Evolutionary conservation across 2,888 invertebrate genomes (phyloP), one percentile per base, ranked within the genome.

Genomic region (Linnaemya tessellans): DNA sequence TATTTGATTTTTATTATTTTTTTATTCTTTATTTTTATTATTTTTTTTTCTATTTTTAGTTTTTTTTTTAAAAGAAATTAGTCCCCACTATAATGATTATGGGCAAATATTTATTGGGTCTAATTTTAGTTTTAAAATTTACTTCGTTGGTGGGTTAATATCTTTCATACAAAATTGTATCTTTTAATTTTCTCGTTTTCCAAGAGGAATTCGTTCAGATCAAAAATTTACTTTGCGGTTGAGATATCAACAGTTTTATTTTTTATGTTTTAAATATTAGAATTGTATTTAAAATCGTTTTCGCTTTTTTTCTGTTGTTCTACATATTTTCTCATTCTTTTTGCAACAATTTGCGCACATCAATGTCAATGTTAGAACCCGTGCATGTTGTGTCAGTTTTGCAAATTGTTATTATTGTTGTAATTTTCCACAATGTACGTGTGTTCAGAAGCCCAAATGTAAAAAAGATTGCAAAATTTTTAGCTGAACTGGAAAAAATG

Each of bases 331-430:
- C n/a, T 58, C 56, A 49, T 70, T 49, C 46, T 78, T n/a, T 30
- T 54, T 71, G n/a, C 5, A 15, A n/a, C 65, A 25, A 78, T 74
- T 78, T 68, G 60, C 62, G 58, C 68, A 67, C 60, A 60, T 79
- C 85, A 85, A 82, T 85, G 82, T 85, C 82, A 82, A 85, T 82
- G 79, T 75, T 80, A 77, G n/a, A 71, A 73, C 54, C 62, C 73
- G 30, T 67, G 54, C 7, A 8, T 25, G 30, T 56, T 49, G 18
- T 30, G 22, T 64, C 20, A 7, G 51, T 75, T 51, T 54, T 5
- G 25, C 11, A 64, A 22, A 51, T 58, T 54, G 18, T 10, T 77
- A 13, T 30, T 62, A 0, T 58, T 74, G 51, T 60, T 67, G 13
- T 20, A 15, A 9, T 46, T 20, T 67, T 1, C 62, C 22, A 38